Evolutionary conservation across 2,888 invertebrate species (phyloP).

Genomic region (Diarsia dahlii): DNA sequence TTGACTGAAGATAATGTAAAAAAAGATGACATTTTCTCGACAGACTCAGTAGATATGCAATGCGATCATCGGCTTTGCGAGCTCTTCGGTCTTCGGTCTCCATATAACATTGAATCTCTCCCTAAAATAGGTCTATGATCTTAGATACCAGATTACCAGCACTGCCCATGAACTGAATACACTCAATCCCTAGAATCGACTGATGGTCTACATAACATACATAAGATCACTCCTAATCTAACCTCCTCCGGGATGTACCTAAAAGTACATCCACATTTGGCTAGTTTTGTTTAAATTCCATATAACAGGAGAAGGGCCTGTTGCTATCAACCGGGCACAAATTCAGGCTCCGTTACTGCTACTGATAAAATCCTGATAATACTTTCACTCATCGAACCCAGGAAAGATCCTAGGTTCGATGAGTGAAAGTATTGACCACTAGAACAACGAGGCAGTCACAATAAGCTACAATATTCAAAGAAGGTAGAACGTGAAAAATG

Average conservation of each 20-base stretch:
- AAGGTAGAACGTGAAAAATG: constrained; percentile 10
- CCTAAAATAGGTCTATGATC: background rate
- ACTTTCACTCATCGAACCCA: background rate
- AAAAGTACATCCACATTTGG: too few relatives aligned
- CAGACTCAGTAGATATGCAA: background rate
- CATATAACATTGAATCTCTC: background rate
- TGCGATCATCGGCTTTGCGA: background rate
- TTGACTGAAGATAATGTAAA: constrained; percentile 6
- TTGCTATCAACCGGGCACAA: background rate
- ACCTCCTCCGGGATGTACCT: too few relatives aligned
- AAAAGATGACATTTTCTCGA: background rate
- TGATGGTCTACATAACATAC: too few relatives aligned
- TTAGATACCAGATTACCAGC: background rate
- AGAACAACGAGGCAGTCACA: background rate
- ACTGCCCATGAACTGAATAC: background rate
- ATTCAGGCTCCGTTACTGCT: background rate
- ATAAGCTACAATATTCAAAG: background rate
- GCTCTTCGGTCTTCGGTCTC: background rate
- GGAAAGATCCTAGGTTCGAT: too few relatives aligned
- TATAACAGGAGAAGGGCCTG: background rate
- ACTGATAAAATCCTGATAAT: background rate
- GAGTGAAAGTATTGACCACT: background rate
- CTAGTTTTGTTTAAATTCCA: too few relatives aligned
- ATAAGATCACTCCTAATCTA: too few relatives aligned
- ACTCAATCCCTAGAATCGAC: background rate